These are phyloP conservation scores for Petrocephalus zakoni DNA, from an alignment of 2,113 vertebrate genomes.

Conservation along the genomic window DNA sequence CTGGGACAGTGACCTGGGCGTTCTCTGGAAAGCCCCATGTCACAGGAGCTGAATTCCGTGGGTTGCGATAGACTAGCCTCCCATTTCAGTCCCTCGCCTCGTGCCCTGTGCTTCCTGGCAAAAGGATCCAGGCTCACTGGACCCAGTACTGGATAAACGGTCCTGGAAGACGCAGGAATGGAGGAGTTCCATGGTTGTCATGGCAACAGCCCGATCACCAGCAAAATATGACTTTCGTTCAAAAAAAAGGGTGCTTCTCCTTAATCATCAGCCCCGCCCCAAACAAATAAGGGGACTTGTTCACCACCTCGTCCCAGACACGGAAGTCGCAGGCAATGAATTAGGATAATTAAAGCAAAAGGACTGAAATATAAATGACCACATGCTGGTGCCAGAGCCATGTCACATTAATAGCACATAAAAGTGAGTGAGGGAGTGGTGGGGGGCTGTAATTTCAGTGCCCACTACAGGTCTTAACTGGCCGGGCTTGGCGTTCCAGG, in stretches of 20 bases:
- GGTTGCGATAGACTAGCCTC: neutral
- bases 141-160: neutral
- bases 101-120: neutral
- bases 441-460: slow-evolving; percentile 11
- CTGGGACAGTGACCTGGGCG: neutral
- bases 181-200: neutral
- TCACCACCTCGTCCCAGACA: neutral
- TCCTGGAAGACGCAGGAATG: neutral
- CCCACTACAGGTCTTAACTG: slow-evolving; percentile 6
- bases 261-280: neutral
- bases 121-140: neutral
- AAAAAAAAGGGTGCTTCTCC: neutral
- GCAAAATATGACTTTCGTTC: neutral
- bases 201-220: neutral
- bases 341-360: slow-evolving; percentile 20
- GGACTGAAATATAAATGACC: slow-evolving; percentile 8
- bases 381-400: slow-evolving; percentile 3
- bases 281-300: neutral
- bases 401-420: slow-evolving; percentile 26
- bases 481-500: slow-evolving; percentile 15
- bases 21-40: neutral
- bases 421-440: slow-evolving; percentile 10
- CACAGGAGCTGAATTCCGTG: neutral
- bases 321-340: neutral
- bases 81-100: neutral